Percentiles rank a stretch among this genome's conserved stretches.
Conservation (phyloP, 2,797 vertebrate species). For the Phataginus tricuspis region DNA sequence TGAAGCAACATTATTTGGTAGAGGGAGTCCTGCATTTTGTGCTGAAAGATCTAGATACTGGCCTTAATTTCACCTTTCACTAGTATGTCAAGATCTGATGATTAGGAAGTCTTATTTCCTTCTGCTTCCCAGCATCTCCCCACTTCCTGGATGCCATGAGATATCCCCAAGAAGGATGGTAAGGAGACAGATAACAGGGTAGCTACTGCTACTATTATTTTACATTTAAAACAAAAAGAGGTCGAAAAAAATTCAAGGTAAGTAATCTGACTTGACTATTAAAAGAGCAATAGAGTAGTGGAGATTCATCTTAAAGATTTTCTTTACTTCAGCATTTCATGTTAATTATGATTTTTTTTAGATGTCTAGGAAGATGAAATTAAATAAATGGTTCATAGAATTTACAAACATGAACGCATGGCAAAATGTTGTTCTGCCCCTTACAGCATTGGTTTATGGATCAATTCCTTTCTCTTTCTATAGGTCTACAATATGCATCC, state of each 20-base stretch:
- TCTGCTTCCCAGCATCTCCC: not conserved
- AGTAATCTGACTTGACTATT: not conserved
- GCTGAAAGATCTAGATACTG: not conserved
- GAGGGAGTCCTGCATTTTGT: not conserved
- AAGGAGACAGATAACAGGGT: not conserved
- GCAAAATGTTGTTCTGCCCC: not conserved
- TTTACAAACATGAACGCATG: not conserved
- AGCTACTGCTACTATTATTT: not conserved
- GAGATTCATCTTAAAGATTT: not conserved
- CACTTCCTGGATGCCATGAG: not conserved
- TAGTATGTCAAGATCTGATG: not conserved
- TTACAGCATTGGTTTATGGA: not conserved
- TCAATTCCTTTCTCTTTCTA: not conserved
- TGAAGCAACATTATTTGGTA: not conserved
- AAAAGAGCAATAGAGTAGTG: not conserved
- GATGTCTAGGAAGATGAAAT: not conserved
- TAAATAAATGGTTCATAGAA: not conserved
- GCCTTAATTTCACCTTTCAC: not conserved
- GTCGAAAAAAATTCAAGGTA: not conserved
- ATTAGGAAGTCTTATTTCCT: not conserved
- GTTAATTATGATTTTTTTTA: not conserved
- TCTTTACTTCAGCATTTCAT: not conserved
- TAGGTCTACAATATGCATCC: not conserved
- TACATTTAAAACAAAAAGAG: not conserved
- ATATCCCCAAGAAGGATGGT: not conserved